Evolutionary conservation across 2,888 invertebrate genomes (phyloP).

Genomic region (Andricus curvator): DNA sequence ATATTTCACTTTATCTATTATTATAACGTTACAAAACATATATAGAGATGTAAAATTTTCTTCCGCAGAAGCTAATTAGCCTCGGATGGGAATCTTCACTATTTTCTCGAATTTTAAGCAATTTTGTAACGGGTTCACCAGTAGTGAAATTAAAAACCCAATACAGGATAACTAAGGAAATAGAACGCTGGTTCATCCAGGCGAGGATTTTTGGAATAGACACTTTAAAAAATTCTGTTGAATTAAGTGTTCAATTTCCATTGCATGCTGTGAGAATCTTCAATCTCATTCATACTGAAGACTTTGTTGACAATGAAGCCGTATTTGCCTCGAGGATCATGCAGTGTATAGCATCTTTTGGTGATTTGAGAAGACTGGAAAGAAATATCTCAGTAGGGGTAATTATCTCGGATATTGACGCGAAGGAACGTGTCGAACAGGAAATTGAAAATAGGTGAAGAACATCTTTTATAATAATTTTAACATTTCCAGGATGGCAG

Average conservation of each 20-base stretch:
- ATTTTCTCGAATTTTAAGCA: neutral
- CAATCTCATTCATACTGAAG: conserved; percentile 16
- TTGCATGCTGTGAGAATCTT: neutral
- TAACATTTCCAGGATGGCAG: no score
- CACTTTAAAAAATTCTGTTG: neutral
- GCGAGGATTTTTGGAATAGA: neutral
- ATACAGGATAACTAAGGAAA: neutral
- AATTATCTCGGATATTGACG: neutral
- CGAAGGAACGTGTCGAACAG: neutral
- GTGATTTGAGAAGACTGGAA: neutral
- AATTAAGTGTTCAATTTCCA: neutral
- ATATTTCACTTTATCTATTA: neutral
- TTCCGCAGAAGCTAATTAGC: neutral
- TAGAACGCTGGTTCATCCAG: neutral
- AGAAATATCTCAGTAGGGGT: neutral
- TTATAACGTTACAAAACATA: neutral
- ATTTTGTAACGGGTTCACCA: neutral
- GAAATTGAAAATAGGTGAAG: conserved; percentile 1
- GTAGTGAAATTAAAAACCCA: neutral
- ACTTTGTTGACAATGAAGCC: neutral
- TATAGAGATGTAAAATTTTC: neutral
- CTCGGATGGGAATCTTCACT: neutral
- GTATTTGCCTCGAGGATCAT: neutral
- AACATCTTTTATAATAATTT: neutral
- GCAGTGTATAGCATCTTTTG: neutral